Evolutionary conservation across 2,797 vertebrate genomes (phyloP).

Genomic region (Artibeus jamaicensis): DNA sequence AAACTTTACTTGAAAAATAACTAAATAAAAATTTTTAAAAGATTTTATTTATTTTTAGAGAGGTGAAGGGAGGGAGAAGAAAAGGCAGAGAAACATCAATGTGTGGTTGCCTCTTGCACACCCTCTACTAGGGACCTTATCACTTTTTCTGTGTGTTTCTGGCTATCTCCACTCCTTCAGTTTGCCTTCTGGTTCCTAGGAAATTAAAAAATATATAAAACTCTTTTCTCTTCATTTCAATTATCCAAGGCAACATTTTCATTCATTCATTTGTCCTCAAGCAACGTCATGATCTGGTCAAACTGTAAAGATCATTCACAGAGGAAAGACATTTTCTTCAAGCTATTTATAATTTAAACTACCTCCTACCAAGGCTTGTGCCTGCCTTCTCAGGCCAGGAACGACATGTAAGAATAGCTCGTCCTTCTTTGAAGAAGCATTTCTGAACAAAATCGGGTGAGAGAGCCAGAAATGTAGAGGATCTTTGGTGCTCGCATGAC

Average conservation of each 20-base stretch:
- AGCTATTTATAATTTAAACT: not conserved
- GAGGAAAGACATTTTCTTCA: not conserved
- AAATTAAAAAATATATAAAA: not conserved
- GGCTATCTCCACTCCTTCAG: not conserved
- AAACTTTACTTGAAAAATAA: no score
- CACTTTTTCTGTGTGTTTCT: not conserved
- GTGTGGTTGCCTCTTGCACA: no score
- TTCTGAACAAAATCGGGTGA: not conserved
- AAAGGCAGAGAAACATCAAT: no score
- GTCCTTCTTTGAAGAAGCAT: not conserved
- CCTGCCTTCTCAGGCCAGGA: not conserved
- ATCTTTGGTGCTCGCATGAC: not conserved
- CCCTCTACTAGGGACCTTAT: not conserved
- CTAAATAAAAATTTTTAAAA: no score
- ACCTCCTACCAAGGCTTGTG: not conserved
- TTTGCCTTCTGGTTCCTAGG: not conserved
- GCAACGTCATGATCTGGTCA: not conserved
- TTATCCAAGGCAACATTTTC: not conserved
- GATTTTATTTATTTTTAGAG: no score
- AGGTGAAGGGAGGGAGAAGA: no score
- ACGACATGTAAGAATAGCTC: not conserved
- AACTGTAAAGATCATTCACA: not conserved
- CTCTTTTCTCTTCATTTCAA: not conserved
- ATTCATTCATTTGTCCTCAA: not conserved
- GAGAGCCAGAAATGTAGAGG: not conserved